Percentiles rank a stretch among this genome's conserved stretches.
These are phyloP conservation scores for Haplochromis vanheusdeni DNA, from an alignment of 2,113 vertebrate genomes.

Conservation along the genomic window DNA sequence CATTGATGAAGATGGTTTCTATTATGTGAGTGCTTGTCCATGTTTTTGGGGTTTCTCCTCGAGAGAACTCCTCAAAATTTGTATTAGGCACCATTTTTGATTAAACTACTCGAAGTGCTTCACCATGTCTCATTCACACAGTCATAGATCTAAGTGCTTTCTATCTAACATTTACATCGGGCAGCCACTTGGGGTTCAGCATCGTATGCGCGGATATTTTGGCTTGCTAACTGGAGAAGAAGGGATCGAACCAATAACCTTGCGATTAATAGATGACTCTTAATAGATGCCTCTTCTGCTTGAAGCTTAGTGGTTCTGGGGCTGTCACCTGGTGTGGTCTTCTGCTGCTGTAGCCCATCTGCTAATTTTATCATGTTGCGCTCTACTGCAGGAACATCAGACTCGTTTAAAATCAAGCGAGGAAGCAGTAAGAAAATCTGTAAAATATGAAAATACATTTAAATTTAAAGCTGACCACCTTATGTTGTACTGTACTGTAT, in stretches of 20 bases:
- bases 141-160: background rate
- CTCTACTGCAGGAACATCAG: background rate
- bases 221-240: background rate
- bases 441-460: background rate
- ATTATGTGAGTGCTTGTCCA: constrained; percentile 81
- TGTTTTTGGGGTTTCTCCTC: background rate
- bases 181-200: background rate
- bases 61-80: background rate
- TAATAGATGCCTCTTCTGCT: background rate
- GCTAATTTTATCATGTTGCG: background rate
- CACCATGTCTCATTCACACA: background rate
- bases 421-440: background rate
- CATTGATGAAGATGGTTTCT: constrained; percentile 96
- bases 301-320: background rate
- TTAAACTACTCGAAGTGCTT: background rate
- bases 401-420: background rate
- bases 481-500: background rate
- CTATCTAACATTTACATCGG: background rate
- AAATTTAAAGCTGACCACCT: background rate
- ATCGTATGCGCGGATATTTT: background rate
- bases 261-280: background rate
- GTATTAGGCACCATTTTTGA: background rate
- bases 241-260: background rate
- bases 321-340: background rate
- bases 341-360: background rate